Evolutionary conservation across 2,888 invertebrate genomes (phyloP).

Genomic region (Disparrhopalites patrizii): DNA sequence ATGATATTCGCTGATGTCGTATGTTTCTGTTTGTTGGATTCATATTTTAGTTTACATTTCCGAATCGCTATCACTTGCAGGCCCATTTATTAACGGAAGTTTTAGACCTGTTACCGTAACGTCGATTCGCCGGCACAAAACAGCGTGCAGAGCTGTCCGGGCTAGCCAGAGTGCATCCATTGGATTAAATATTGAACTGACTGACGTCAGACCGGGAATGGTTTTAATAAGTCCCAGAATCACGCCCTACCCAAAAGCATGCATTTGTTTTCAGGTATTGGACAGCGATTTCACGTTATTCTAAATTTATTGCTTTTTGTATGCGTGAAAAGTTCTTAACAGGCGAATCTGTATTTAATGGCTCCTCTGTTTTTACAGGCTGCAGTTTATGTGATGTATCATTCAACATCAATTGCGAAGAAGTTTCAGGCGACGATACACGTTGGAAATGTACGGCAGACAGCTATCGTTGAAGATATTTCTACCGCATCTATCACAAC

Average conservation of each 20-base stretch:
- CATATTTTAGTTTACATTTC: conserved; percentile 1
- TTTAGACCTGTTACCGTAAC: conserved; percentile 74
- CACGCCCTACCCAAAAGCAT: conserved; percentile 54
- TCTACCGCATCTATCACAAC: conserved; percentile 66
- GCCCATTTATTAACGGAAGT: conserved; percentile 71
- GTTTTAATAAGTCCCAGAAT: conserved; percentile 63
- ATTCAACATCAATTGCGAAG: conserved; percentile 74
- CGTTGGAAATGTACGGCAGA: conserved; percentile 92
- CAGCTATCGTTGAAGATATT: conserved; percentile 68
- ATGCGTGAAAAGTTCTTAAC: neutral
- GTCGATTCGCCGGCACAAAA: conserved; percentile 86
- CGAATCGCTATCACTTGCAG: conserved; percentile 51
- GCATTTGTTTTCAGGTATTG: conserved; percentile 57
- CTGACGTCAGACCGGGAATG: conserved; percentile 75
- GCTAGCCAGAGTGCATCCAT: conserved; percentile 88
- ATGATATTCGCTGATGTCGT: no score
- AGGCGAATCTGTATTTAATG: conserved; percentile 1
- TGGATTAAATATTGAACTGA: conserved; percentile 61
- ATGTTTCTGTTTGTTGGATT: conserved; percentile 2
- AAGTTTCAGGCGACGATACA: conserved; percentile 91
- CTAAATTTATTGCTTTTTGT: neutral
- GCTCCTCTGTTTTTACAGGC: conserved; percentile 60
- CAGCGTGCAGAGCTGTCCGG: conserved; percentile 79
- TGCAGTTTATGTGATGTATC: conserved; percentile 80
- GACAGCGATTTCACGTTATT: no score